These are phyloP conservation scores for Coptodon rendalli DNA, from an alignment of 2,113 vertebrate species.

Conservation along the genomic window DNA sequence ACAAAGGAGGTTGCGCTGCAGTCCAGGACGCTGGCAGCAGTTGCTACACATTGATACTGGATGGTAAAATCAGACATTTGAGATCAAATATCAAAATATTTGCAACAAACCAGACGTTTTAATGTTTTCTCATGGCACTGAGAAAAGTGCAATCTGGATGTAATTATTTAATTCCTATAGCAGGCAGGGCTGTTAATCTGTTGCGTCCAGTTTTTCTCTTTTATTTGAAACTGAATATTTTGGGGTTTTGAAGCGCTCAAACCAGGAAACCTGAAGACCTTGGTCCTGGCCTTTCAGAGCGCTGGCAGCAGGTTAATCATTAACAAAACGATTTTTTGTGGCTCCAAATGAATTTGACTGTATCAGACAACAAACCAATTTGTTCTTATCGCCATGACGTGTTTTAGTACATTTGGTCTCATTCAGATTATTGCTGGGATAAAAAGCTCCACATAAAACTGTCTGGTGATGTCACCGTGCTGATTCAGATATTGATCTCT, in stretches of 20 bases:
- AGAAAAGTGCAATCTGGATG: not conserved
- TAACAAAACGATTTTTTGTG: not conserved
- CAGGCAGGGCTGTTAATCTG: not conserved
- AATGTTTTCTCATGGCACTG: not conserved
- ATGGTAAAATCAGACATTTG: not conserved
- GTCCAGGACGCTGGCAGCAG: not conserved
- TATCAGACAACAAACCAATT: not conserved
- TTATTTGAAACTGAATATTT: not conserved
- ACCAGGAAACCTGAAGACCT: not conserved
- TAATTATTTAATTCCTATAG: rapidly evolving
- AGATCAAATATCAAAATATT: not conserved
- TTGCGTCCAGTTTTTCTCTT: not conserved
- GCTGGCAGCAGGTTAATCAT: not conserved
- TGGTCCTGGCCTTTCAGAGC: not conserved
- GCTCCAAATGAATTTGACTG: not conserved
- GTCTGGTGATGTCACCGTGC: not conserved
- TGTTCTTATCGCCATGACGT: not conserved
- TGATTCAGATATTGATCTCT: not conserved
- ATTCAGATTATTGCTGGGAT: not conserved
- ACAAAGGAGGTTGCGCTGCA: not conserved
- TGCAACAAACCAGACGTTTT: not conserved
- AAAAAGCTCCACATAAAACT: not conserved
- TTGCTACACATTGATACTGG: not conserved
- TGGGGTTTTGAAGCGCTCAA: not conserved
- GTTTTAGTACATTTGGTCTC: not conserved